Base-by-base conservation (phyloP, 2,888 invertebrate species). In the Euclidia mi region DNA sequence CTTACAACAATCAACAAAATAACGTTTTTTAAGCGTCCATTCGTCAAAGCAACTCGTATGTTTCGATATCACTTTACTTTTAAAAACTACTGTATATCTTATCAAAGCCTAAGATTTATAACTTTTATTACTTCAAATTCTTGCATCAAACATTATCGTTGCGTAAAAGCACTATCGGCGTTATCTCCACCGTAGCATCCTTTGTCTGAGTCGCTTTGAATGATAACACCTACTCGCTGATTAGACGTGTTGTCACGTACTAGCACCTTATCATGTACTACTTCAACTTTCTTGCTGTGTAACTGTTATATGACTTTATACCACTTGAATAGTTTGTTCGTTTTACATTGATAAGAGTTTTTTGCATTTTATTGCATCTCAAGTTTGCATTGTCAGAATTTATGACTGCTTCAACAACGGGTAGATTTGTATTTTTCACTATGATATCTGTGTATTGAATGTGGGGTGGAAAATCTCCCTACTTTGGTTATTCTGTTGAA, bases 161-260 rank as follows among this genome's bases (percentile, higher is more conserved):
- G 62, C 35, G 46, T 53, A 35, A 47, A 51, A 14, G 14, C 29
- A 42, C 53, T 56, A 40, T 56, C 42, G 58, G 11, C 18, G 29
- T 25, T 37, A 25, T 48, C 45, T 41, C 15, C 12, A 25, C 28
- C 20, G 49, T 42, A 34, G 12, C 32, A 35, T 52, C 48, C 28
- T 61, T 55, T 61, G 56, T 65, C 32, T 68, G 28, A 37, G 45
- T 45, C 29, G 14, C 34, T 53, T 34, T 31, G 20, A 45, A 9
- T 56, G 55, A 58, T 60, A 61, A 56, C 37, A 38, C n/a, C 48
- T 38, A 58, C 50, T 58, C 55, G 40, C 58, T 58, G 60, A 58
- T 66, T 56, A 59, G 50, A 58, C 47, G 18, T 28, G 43, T 37
- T 15, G 46, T 45, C 38, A 44, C 32, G 38, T 40, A 47, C 43